Evolutionary conservation across 1,140 invertebrate genomes (phyloP).

Genomic region (Penaeus indicus): DNA sequence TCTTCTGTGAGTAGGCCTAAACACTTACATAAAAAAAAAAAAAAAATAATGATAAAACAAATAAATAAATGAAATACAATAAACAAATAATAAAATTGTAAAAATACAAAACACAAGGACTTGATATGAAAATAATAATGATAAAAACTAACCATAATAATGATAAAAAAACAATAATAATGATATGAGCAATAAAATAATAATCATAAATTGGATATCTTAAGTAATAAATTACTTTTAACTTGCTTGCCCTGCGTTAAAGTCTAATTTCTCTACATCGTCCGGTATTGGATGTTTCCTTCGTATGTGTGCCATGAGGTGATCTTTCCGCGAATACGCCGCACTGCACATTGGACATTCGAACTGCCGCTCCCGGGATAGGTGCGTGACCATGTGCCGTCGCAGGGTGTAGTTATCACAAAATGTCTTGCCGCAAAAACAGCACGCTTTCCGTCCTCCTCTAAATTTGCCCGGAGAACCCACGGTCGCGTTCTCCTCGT

Average conservation of each 20-base stretch:
- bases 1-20: too few relatives aligned
- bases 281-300: constrained; percentile 57
- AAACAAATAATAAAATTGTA: too few relatives aligned
- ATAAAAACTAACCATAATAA: too few relatives aligned
- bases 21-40: too few relatives aligned
- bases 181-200: too few relatives aligned
- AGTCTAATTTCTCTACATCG: constrained; percentile 51
- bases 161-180: too few relatives aligned
- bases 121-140: too few relatives aligned
- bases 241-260: constrained; percentile 52
- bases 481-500: constrained; percentile 40
- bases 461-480: constrained; percentile 62
- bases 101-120: too few relatives aligned
- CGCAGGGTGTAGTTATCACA: constrained; percentile 63
- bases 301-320: constrained; percentile 64
- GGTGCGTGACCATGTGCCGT: constrained; percentile 62
- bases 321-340: constrained; percentile 62
- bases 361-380: constrained; percentile 59
- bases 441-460: constrained; percentile 58
- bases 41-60: too few relatives aligned
- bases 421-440: constrained; percentile 64
- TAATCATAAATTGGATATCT: too few relatives aligned
- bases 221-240: constrained; percentile 9
- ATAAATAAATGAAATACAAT: too few relatives aligned
- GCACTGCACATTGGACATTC: constrained; percentile 61